A percentile compares a stretch with the other conserved stretches of the same genome.
Conservation (phyloP, 2,113 vertebrate species). For the Anhinga rufa region DNA sequence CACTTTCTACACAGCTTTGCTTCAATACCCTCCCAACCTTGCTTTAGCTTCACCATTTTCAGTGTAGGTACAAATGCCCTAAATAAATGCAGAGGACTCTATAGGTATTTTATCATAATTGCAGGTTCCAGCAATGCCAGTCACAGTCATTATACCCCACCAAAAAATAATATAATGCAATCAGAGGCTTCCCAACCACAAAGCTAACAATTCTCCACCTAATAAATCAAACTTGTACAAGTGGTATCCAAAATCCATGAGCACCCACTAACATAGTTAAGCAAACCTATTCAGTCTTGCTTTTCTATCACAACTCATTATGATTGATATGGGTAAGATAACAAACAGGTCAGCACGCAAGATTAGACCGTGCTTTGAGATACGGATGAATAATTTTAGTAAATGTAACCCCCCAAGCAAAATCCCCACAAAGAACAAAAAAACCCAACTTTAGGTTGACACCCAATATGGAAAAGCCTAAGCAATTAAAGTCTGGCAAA, state of each 20-base stretch:
- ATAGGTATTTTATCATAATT: background rate
- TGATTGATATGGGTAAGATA: background rate
- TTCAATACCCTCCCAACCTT: background rate
- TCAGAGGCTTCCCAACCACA: background rate
- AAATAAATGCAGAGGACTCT: background rate
- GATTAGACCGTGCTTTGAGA: background rate
- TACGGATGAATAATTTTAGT: background rate
- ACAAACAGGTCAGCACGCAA: background rate
- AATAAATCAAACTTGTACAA: background rate
- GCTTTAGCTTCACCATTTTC: background rate
- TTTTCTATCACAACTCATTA: background rate
- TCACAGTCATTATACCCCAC: background rate
- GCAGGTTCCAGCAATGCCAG: background rate
- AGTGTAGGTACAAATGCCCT: background rate
- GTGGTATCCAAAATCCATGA: background rate
- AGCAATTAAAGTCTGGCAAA: background rate
- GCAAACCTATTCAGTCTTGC: background rate
- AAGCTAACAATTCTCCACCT: background rate
- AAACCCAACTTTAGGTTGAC: background rate
- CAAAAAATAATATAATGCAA: background rate
- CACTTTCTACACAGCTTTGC: background rate
- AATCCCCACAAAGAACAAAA: background rate
- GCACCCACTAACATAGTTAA: background rate
- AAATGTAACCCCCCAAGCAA: background rate
- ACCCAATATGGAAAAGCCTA: background rate